These are phyloP conservation scores for Drosophila kikkawai DNA, from an alignment of 1,140 invertebrate genomes.

Conservation along the genomic window DNA sequence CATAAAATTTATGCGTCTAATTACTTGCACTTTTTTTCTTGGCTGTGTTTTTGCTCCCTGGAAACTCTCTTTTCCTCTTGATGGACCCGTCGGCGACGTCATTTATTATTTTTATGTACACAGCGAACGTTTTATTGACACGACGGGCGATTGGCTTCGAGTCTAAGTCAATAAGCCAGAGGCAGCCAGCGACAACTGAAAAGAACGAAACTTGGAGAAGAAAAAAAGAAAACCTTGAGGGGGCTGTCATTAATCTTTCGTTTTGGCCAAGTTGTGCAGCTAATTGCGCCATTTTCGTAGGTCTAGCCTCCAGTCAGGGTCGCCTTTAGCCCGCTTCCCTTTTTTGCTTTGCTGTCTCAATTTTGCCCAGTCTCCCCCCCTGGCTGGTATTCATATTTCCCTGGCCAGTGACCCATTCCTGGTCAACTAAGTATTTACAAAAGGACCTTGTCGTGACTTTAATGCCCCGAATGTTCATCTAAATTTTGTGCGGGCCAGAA, in stretches of 20 bases:
- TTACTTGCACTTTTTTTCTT: constrained; percentile 66
- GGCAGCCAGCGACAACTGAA: constrained; percentile 43
- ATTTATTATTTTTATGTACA: constrained; percentile 80
- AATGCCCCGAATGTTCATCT: constrained; percentile 60
- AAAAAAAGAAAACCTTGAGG: constrained; percentile 13
- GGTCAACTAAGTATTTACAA: constrained; percentile 51
- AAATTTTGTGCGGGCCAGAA: constrained; percentile 45
- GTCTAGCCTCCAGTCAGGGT: constrained; percentile 62
- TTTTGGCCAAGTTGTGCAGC: constrained; percentile 71
- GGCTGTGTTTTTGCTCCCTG: background rate
- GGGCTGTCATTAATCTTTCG: constrained; percentile 73
- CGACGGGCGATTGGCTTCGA: constrained; percentile 44
- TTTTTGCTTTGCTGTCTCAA: constrained; percentile 21
- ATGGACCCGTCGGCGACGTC: constrained; percentile 54
- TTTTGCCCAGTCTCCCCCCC: constrained; percentile 5
- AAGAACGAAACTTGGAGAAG: constrained; percentile 32
- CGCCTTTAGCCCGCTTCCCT: constrained; percentile 18
- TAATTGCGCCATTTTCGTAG: constrained; percentile 69
- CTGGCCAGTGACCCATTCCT: constrained; percentile 21
- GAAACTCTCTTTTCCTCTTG: constrained; percentile 24
- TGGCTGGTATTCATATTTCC: constrained; percentile 36
- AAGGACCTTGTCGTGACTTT: constrained; percentile 53
- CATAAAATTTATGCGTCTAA: constrained; percentile 73
- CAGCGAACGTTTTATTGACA: constrained; percentile 76
- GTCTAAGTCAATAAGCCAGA: constrained; percentile 66